Evolutionary conservation across 2,888 invertebrate species (phyloP).

Genomic region (Cepaea hortensis): DNA sequence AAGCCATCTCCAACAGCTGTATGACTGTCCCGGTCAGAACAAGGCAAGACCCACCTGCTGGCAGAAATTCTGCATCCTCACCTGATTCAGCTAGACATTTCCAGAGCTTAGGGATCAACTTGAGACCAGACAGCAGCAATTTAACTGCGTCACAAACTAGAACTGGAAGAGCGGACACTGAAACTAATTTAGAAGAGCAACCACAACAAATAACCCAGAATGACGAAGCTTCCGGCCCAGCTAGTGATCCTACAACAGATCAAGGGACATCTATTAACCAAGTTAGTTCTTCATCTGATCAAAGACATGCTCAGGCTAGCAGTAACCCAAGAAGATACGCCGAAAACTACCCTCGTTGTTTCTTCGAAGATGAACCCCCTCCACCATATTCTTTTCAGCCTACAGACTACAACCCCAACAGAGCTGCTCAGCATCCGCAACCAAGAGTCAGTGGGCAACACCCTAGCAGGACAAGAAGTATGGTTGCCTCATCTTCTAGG

Average conservation of each 20-base stretch:
- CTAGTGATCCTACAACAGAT: too few relatives aligned
- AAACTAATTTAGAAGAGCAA: not conserved
- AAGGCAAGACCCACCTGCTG: not conserved
- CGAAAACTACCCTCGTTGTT: slow-evolving; percentile 40
- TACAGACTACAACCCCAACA: not conserved
- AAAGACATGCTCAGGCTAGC: not conserved
- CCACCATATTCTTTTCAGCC: slow-evolving; percentile 37
- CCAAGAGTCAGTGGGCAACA: not conserved
- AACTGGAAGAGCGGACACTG: not conserved
- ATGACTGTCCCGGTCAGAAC: not conserved
- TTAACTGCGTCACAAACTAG: not conserved
- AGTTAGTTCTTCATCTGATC: too few relatives aligned
- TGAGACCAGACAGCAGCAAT: not conserved
- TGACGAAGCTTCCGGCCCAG: not conserved
- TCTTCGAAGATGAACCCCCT: slow-evolving; percentile 44
- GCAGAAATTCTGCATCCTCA: not conserved
- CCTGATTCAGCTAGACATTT: slow-evolving; percentile 26
- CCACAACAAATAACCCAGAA: not conserved
- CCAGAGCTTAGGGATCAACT: not conserved
- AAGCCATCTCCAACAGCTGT: slow-evolving; percentile 24
- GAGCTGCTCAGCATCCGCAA: not conserved
- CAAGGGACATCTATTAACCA: not conserved
- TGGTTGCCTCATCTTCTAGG: not conserved
- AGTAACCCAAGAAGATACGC: slow-evolving; percentile 22
- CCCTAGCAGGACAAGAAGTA: not conserved